phyloP scores from a whole-genome alignment of 2,797 vertebrate species.

The Telmatherina bonti region DNA sequence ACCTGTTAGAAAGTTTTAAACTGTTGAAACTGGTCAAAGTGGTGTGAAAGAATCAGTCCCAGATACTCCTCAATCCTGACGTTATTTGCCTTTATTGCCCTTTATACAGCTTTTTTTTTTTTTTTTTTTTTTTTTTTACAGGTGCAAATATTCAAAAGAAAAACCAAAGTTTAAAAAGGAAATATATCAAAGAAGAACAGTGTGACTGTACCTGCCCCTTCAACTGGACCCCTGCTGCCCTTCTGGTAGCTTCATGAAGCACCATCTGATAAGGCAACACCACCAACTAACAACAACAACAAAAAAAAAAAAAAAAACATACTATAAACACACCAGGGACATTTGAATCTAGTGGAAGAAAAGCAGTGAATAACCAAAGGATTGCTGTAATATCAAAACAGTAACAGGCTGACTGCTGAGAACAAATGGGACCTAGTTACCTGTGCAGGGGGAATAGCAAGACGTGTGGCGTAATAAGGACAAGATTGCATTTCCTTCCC shows the following conservation, averaged over 20 bases:
- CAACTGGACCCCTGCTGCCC: conserved; percentile 90
- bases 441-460: conserved; percentile 91
- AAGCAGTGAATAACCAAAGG: not conserved
- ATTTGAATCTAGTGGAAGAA: not conserved
- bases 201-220: conserved; percentile 87
- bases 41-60: not conserved
- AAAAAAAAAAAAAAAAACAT: conserved; percentile 21
- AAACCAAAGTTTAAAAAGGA: no score
- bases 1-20: conserved; percentile 77
- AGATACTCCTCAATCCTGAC: not conserved
- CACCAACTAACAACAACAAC: conserved; percentile 85
- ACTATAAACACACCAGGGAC: not conserved
- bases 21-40: not conserved
- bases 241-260: conserved; percentile 91
- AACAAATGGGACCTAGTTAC: conserved; percentile 64
- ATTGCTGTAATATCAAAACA: not conserved
- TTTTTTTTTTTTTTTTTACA: no score
- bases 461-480: conserved; percentile 92
- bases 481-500: conserved; percentile 88
- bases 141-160: not conserved
- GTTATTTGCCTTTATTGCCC: not conserved
- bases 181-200: no score
- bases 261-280: conserved; percentile 97
- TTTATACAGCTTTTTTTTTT: no score
- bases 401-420: not conserved